phyloP scores from a whole-genome alignment of 2,888 invertebrate species.

The Pterostichus niger region DNA sequence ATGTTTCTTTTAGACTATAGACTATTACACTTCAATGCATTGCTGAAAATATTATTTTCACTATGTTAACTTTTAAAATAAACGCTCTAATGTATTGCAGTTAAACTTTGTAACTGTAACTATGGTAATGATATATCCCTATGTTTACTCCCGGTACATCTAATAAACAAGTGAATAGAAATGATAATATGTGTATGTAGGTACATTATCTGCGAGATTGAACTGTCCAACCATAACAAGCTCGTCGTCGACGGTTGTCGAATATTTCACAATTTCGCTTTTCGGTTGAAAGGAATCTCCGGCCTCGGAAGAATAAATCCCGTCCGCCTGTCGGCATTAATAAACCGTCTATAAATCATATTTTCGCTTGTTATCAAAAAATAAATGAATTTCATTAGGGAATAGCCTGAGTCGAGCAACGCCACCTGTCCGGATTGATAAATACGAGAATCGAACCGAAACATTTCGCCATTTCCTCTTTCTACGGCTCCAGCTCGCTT shows the following conservation, averaged over 20 bases:
- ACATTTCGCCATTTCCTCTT: constrained; percentile 42
- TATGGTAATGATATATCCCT: no score
- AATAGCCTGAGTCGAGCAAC: constrained; percentile 20
- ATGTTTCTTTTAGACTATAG: no score
- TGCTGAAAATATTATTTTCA: no score
- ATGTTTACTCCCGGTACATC: no score
- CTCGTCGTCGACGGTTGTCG: background rate
- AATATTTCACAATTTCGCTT: constrained; percentile 46
- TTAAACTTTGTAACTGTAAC: no score
- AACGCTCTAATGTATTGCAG: no score
- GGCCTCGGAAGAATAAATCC: constrained; percentile 41
- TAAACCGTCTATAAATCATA: constrained; percentile 64
- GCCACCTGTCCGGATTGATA: constrained; percentile 63
- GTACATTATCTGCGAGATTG: background rate
- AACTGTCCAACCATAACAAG: constrained; percentile 10
- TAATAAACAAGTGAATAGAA: no score
- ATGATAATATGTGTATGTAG: no score
- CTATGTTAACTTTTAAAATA: no score
- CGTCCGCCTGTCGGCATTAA: constrained; percentile 56
- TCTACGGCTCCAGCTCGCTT: background rate
- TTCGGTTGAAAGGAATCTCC: constrained; percentile 28
- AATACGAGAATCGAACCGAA: constrained; percentile 58
- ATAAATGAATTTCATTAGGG: constrained; percentile 66
- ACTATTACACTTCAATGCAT: no score
- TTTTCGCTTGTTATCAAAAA: constrained; percentile 62